phyloP scores from a whole-genome alignment of 2,113 vertebrate genomes.

The Dolichallabes microphthalmus region DNA sequence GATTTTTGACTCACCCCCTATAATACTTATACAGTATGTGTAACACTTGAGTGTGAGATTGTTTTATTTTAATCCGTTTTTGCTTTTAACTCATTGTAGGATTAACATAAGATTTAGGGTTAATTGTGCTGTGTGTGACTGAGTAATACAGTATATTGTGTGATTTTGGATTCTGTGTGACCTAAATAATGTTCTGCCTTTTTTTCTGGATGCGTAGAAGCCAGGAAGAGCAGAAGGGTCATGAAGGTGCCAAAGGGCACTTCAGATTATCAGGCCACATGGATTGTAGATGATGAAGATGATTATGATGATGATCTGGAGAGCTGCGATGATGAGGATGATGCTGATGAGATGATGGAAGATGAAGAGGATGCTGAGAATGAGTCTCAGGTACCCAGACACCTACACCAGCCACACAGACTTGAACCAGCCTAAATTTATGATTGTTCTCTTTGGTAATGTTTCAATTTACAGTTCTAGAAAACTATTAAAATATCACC shows the following conservation, averaged over 20 bases:
- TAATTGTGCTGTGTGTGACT: neutral
- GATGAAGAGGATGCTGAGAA: conserved; percentile 68
- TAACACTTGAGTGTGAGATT: neutral
- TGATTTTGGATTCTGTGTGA: neutral
- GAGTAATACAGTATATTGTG: neutral
- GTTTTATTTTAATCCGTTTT: neutral
- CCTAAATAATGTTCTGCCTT: neutral
- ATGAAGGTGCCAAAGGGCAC: conserved; percentile 94
- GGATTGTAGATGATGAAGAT: conserved; percentile 84
- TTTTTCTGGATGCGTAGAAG: conserved; percentile 66
- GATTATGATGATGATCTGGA: conserved; percentile 57
- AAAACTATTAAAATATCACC: too few relatives aligned
- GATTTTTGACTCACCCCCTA: too few relatives aligned
- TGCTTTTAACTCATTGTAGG: neutral
- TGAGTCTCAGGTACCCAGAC: conserved; percentile 74
- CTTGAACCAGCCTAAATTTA: neutral
- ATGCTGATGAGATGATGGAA: conserved; percentile 69
- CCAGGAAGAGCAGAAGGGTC: conserved; percentile 69
- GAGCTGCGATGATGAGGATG: conserved; percentile 61
- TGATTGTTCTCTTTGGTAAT: neutral
- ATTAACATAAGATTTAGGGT: neutral
- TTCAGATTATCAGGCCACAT: conserved; percentile 92
- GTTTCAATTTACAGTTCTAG: too few relatives aligned
- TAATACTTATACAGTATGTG: too few relatives aligned
- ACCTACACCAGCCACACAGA: too few relatives aligned